A percentile compares a stretch with the other conserved stretches of the same genome.
phyloP scores from a whole-genome alignment of 2,797 vertebrate species.

The Ctenochaetus hawaiiensis region DNA sequence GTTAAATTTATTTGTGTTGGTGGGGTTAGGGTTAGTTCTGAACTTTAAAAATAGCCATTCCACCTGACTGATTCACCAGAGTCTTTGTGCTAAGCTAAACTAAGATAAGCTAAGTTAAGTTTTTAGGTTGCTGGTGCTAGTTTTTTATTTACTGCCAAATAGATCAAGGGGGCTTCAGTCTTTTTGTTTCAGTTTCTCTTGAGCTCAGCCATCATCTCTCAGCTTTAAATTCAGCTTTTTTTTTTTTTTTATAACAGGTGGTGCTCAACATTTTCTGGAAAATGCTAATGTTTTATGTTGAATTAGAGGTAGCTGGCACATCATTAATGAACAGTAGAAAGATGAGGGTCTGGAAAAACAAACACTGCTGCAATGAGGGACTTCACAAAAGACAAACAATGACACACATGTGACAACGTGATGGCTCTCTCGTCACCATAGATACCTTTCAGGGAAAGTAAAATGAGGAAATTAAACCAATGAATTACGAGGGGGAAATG shows the following conservation, averaged over 20 bases:
- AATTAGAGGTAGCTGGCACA: slow-evolving; percentile 42
- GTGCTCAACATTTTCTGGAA: slow-evolving; percentile 27
- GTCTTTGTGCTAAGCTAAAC: too few species aligned
- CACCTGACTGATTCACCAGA: too few species aligned
- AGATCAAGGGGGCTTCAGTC: too few species aligned
- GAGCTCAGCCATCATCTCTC: not conserved
- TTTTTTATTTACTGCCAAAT: too few species aligned
- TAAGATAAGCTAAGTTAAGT: too few species aligned
- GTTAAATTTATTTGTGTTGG: too few species aligned
- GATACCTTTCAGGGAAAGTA: slow-evolving; percentile 63
- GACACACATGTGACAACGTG: slow-evolving; percentile 53
- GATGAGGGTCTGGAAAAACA: slow-evolving; percentile 80
- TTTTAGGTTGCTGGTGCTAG: too few species aligned
- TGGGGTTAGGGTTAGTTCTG: too few species aligned
- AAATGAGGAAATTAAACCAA: slow-evolving; percentile 69
- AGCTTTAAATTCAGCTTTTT: not conserved
- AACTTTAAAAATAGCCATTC: too few species aligned
- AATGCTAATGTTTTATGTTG: slow-evolving; percentile 31
- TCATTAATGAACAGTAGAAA: slow-evolving; percentile 61
- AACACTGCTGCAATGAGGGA: slow-evolving; percentile 71
- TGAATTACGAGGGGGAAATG: slow-evolving; percentile 61
- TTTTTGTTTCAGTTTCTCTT: too few species aligned
- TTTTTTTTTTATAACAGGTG: slow-evolving; percentile 35
- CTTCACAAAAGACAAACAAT: slow-evolving; percentile 81
- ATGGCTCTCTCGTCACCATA: slow-evolving; percentile 57